Conservation (phyloP, 1,140 invertebrate species). For the Planococcus citri region DNA sequence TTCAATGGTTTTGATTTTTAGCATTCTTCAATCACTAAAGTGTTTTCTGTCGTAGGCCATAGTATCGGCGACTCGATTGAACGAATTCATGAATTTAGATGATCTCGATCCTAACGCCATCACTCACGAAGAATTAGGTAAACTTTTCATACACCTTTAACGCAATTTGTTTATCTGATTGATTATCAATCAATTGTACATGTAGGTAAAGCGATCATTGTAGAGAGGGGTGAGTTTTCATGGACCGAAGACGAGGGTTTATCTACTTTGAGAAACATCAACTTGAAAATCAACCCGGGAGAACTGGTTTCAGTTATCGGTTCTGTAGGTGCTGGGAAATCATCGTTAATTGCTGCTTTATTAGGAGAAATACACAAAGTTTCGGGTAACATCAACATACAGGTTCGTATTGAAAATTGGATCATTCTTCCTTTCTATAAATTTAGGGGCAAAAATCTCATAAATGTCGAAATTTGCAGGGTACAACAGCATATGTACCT, state of each 20-base stretch:
- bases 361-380: conserved; percentile 58
- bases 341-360: conserved; percentile 56
- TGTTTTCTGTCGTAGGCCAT: neutral
- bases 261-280: neutral
- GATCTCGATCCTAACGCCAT: neutral
- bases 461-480: no score
- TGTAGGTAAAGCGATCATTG: neutral
- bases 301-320: conserved; percentile 46
- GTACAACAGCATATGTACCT: conserved; percentile 71
- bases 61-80: neutral
- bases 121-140: neutral
- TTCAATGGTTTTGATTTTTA: no score
- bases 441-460: no score
- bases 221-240: neutral
- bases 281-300: neutral
- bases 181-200: no score
- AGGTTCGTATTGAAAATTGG: conserved; percentile 33
- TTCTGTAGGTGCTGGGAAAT: conserved; percentile 63
- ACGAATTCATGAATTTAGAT: neutral
- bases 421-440: no score
- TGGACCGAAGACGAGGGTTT: neutral
- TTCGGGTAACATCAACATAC: conserved; percentile 44
- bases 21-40: no score
- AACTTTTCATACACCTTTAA: no score
- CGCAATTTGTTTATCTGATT: no score